Base-by-base conservation (phyloP, 1,140 invertebrate genomes). In the Sinella curviseta region DNA sequence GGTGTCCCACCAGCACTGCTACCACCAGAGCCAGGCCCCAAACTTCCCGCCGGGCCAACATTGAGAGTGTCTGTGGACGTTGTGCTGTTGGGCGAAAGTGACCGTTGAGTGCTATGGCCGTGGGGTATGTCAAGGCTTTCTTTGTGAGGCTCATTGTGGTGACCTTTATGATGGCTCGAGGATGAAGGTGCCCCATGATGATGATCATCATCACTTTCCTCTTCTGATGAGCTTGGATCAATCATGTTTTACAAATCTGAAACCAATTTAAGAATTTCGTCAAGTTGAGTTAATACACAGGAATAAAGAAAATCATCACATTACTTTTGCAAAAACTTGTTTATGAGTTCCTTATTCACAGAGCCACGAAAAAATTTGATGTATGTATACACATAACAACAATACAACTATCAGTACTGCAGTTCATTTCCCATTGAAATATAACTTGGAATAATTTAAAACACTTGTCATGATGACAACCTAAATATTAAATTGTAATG, bases 181-280 rank as follows among this genome's bases (percentile, higher is more conserved):
- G 78, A 16, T 33, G 83, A 35, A 35, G 78, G 67, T n/a, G 83
- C 65, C 57, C 77, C 80, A 54, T 76, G 39, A 87, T 89, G 90
- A 89, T 92, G 91, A 86, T 95, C 94, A 87, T 94, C 94, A 81
- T 95, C 94, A 84, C 91, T 94, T 85, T 95, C 94, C 86, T 95
- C 93, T 86, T 95, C 94, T 73, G 94, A 95, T 84, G 94, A 95
- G 86, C 93, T 95, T 81, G 94, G 94, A 86, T 95, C 94, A 87
- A 95, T 95, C 94, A 95, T 95, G 33, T 54, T 77, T 54, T 24
- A 75, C 20, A 26, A 48, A 14, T 30, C 34, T 75, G 35, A 28
- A 48, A 36, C 8, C 16, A 75, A 28, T 36, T 30, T 31, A 36
- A 31, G 3, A 14, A 26, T n/a, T 48, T 20, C 20, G 8, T 48